Evolutionary conservation across 2,113 vertebrate genomes (phyloP).

Genomic region (Nibea albiflora): DNA sequence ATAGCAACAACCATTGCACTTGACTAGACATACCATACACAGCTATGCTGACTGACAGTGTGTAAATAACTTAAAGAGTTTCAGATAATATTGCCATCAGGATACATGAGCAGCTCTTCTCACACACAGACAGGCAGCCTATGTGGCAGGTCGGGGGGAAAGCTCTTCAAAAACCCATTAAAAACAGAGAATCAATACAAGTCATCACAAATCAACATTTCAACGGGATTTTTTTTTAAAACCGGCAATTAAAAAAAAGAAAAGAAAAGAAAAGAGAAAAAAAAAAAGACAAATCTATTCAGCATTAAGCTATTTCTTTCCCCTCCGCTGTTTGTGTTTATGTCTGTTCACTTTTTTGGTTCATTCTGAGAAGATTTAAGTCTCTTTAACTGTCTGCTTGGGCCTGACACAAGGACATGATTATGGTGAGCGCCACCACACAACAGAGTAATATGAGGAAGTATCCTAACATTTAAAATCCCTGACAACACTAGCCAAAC

Average conservation of each 20-base stretch:
- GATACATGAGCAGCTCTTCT: conserved; percentile 71
- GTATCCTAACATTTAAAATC: conserved; percentile 65
- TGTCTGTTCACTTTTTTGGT: conserved; percentile 62
- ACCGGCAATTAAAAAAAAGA: conserved; percentile 17
- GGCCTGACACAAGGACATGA: conserved; percentile 62
- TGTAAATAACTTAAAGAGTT: conserved; percentile 65
- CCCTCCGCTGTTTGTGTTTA: conserved; percentile 34
- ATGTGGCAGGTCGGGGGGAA: conserved; percentile 56
- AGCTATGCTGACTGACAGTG: conserved; percentile 72
- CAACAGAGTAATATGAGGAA: conserved; percentile 51
- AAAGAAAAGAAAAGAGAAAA: conserved; percentile 18
- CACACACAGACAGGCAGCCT: conserved; percentile 65
- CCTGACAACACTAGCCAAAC: conserved; percentile 51
- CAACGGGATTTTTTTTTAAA: conserved; percentile 32
- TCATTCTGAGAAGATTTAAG: conserved; percentile 58
- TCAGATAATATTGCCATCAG: conserved; percentile 74
- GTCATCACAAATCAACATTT: conserved; percentile 63
- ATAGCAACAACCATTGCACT: conserved; percentile 77
- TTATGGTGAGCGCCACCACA: conserved; percentile 49
- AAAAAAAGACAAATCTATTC: conserved; percentile 17
- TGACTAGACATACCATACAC: conserved; percentile 76
- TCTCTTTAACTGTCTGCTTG: conserved; percentile 44
- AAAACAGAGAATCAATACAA: conserved; percentile 52
- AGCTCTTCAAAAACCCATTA: conserved; percentile 67
- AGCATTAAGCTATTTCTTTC: conserved; percentile 40